phyloP scores from a whole-genome alignment of 2,888 invertebrate species.

The Trichacis sp. region DNA sequence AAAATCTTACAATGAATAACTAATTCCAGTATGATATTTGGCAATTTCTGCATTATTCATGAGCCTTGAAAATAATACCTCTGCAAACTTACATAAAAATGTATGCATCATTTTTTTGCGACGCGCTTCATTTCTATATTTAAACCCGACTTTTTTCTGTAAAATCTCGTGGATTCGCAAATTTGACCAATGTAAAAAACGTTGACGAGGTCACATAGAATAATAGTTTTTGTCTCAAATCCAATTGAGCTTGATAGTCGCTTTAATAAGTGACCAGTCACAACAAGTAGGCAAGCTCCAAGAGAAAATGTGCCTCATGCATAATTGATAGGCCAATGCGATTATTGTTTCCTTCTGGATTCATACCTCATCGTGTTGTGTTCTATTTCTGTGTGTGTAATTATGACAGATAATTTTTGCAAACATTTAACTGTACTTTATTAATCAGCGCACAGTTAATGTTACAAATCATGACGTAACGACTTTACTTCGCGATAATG shows the following conservation, averaged over 20 bases:
- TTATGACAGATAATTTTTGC: neutral
- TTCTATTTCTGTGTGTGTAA: neutral
- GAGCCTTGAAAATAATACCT: slow-evolving; percentile 38
- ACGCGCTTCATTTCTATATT: slow-evolving; percentile 59
- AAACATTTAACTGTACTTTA: neutral
- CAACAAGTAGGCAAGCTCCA: slow-evolving; percentile 1
- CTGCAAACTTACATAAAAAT: slow-evolving; percentile 26
- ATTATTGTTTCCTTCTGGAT: neutral
- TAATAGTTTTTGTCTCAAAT: neutral
- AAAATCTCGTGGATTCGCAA: neutral
- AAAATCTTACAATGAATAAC: neutral
- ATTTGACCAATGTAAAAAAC: no score
- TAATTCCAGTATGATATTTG: neutral
- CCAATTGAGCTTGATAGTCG: slow-evolving; percentile 4
- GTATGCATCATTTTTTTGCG: slow-evolving; percentile 36
- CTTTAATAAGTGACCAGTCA: slow-evolving; percentile 2
- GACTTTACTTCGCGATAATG: neutral
- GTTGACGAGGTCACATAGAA: neutral
- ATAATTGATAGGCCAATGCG: neutral
- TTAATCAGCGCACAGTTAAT: no score
- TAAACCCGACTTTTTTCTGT: slow-evolving; percentile 54
- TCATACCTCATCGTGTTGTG: neutral
- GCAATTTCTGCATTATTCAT: slow-evolving; percentile 43
- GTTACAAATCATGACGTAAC: neutral
- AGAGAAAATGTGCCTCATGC: neutral